Base-by-base conservation (phyloP, 2,888 invertebrate genomes). In the Cerceris ruficornis region DNA sequence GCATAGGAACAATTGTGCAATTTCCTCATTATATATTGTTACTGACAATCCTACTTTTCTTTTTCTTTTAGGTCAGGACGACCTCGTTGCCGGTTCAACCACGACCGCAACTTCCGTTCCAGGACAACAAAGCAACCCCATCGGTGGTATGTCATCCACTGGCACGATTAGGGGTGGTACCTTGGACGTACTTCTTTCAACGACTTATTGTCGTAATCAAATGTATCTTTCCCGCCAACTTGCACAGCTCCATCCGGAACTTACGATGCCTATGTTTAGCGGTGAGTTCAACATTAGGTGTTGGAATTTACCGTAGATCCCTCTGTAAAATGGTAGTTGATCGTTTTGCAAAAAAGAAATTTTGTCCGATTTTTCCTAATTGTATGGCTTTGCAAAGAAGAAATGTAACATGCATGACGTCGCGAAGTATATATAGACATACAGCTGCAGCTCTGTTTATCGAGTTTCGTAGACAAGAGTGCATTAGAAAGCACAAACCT, bases 191-290 rank as follows among this genome's bases (percentile, higher is more conserved):
- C 94, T 98, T 68, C 94, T 98, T 46, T 96, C 97, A 80, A 96
- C 96, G 50, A 97, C 97, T 0, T 98, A 98, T 93, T 98, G 98
- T 90, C 95, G 98, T 77, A 98, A 98, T 52, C 99, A 99, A 93
- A 95, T 97, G 88, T 97, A 97, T 91, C 94, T 99, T 46, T 98
- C 98, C 0, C 95, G 97, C 55, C 98, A 99, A 91, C 94, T 99
- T 88, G 97, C 99, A 0, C 96, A 97, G 85, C 94, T 98, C 39
- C 98, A 99, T 91, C 98, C 99, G 0, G 99, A 99, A 91, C 94
- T 99, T 54, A 99, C 99, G 41, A 99, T 99, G 98, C 98, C 99
- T 0, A 98, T 99, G 95, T 99, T 99, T 93, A 99, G 99, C 90
- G 99, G 98, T 98, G 93, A 93, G 93, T 91, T 69, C 2, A 28